phyloP scores from a whole-genome alignment of 2,113 vertebrate species.

The Mobula hypostoma region DNA sequence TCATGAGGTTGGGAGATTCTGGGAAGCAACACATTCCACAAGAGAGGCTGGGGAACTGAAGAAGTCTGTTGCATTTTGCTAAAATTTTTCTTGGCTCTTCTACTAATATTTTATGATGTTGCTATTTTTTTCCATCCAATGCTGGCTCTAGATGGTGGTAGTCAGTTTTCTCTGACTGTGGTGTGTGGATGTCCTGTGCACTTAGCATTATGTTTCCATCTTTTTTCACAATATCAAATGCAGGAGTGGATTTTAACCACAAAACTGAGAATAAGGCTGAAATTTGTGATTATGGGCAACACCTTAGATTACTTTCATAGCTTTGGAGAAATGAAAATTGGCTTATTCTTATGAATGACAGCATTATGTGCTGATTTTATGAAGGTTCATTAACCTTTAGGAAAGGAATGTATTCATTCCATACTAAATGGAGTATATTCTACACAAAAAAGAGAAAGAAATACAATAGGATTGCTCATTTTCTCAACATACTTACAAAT shows the following conservation, averaged over 20 bases:
- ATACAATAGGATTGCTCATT: not conserved
- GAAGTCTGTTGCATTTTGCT: not conserved
- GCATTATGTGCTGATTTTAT: not conserved
- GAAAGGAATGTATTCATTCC: not conserved
- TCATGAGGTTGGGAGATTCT: slow-evolving; percentile 1
- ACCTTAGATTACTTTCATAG: not conserved
- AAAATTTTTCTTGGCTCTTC: not conserved
- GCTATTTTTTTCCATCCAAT: not conserved
- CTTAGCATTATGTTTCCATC: not conserved
- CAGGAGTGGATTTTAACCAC: not conserved
- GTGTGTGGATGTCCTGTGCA: not conserved
- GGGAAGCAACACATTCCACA: not conserved
- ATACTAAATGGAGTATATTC: not conserved
- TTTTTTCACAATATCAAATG: not conserved
- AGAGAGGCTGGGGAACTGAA: not conserved
- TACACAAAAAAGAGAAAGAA: not conserved
- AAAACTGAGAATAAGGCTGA: not conserved
- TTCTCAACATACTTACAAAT: not conserved
- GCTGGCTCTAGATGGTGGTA: not conserved
- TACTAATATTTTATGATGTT: not conserved
- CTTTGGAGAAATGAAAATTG: not conserved
- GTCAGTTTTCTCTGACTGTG: not conserved
- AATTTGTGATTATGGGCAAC: not conserved
- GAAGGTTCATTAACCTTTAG: not conserved
- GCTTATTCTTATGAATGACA: not conserved